phyloP scores from a whole-genome alignment of 1,140 invertebrate genomes.

The Oedothorax gibbosus region DNA sequence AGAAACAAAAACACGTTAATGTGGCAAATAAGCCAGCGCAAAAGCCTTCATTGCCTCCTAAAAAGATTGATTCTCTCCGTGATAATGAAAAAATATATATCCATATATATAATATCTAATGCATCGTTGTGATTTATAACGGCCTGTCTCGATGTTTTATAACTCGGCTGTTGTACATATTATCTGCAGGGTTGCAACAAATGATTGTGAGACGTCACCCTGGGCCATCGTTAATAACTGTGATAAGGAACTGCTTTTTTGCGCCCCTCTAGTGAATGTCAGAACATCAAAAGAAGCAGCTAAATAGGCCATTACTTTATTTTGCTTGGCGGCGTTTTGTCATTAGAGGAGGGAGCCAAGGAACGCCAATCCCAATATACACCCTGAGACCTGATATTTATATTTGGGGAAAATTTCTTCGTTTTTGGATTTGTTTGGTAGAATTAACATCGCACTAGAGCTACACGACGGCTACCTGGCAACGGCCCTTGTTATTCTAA shows the following conservation, averaged over 20 bases:
- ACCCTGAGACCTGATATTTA: too few relatives aligned
- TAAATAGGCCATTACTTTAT: slow-evolving; percentile 61
- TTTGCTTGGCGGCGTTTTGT: slow-evolving; percentile 61
- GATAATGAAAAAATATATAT: slow-evolving; percentile 58
- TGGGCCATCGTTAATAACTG: slow-evolving; percentile 59
- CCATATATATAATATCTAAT: slow-evolving; percentile 58
- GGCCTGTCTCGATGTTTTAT: slow-evolving; percentile 56
- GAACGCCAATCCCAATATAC: too few relatives aligned
- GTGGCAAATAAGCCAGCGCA: slow-evolving; percentile 28
- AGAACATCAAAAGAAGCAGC: slow-evolving; percentile 60
- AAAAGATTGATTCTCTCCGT: slow-evolving; percentile 44
- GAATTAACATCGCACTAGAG: too few relatives aligned
- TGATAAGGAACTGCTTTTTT: slow-evolving; percentile 59
- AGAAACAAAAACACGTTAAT: slow-evolving; percentile 43
- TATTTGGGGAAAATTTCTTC: too few relatives aligned
- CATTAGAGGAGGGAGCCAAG: slow-evolving; percentile 47
- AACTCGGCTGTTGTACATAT: slow-evolving; percentile 60
- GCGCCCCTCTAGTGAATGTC: slow-evolving; percentile 47
- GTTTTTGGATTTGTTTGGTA: too few relatives aligned
- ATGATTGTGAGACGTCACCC: slow-evolving; percentile 59
- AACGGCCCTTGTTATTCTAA: too few relatives aligned
- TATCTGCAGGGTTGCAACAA: slow-evolving; percentile 59
- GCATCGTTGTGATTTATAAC: slow-evolving; percentile 57
- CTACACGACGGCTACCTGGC: too few relatives aligned
- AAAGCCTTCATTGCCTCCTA: not conserved